phyloP scores from a whole-genome alignment of 1,140 invertebrate species.

The Penaeus japonicus region DNA sequence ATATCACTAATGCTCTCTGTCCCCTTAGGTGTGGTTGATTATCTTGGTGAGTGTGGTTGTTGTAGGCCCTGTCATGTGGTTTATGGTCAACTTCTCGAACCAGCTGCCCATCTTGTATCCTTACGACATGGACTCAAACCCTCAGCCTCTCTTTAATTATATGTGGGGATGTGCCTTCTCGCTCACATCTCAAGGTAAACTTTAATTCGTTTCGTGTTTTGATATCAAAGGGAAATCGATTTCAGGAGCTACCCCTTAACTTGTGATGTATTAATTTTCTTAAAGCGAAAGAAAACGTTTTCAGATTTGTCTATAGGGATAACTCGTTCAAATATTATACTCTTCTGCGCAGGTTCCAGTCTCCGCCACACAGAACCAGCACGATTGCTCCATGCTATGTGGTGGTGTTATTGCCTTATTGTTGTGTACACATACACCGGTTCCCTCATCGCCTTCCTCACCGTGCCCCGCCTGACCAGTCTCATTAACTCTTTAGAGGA shows the following conservation, averaged over 20 bases:
- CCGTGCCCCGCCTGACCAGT: constrained; percentile 58
- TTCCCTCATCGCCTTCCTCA: constrained; percentile 60
- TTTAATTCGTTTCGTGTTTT: not conserved
- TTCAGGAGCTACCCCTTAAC: not conserved
- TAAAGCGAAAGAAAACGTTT: too few species aligned
- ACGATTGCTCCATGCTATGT: constrained; percentile 61
- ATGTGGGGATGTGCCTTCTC: constrained; percentile 48
- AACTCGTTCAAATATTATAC: not conserved
- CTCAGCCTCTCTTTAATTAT: constrained; percentile 24
- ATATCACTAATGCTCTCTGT: too few species aligned
- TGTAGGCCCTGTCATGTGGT: constrained; percentile 43
- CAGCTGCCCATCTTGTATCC: constrained; percentile 33
- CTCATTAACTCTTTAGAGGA: constrained; percentile 59
- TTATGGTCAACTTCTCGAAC: constrained; percentile 17
- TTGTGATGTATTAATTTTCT: too few species aligned
- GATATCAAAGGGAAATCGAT: not conserved
- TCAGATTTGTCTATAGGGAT: not conserved
- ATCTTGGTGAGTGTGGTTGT: constrained; percentile 28
- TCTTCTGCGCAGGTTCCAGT: constrained; percentile 21
- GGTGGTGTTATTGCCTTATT: constrained; percentile 61
- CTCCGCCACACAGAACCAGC: constrained; percentile 58
- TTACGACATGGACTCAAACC: not conserved
- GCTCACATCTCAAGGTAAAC: not conserved
- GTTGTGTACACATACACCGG: constrained; percentile 61
- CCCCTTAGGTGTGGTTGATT: constrained; percentile 49